Evolutionary conservation across 1,140 invertebrate genomes (phyloP).

Genomic region (Rhizoglyphus robini): DNA sequence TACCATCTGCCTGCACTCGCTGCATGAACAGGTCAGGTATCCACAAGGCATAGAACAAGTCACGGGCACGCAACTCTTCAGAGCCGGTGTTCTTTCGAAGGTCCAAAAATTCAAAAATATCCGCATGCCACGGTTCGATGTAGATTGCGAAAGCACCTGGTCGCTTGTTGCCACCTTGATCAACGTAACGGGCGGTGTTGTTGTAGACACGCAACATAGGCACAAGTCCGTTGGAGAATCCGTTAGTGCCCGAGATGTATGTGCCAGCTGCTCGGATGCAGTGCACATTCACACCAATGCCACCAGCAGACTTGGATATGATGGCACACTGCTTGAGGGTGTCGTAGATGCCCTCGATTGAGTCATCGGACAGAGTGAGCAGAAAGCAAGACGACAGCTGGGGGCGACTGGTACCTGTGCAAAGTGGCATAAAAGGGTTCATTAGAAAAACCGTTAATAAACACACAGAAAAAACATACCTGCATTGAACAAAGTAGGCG

Average conservation of each 20-base stretch:
- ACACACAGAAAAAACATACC: constrained; percentile 31
- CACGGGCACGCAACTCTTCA: constrained; percentile 79
- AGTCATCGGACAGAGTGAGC: constrained; percentile 86
- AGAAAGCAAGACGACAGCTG: constrained; percentile 93
- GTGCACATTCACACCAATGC: constrained; percentile 92
- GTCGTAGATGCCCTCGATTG: constrained; percentile 95
- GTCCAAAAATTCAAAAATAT: constrained; percentile 89
- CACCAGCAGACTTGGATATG: constrained; percentile 93
- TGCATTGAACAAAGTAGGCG: constrained; percentile 90
- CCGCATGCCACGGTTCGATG: constrained; percentile 96
- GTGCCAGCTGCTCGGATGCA: constrained; percentile 83
- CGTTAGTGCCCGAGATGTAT: constrained; percentile 86
- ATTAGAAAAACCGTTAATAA: background rate
- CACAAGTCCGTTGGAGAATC: constrained; percentile 87
- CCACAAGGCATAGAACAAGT: constrained; percentile 97
- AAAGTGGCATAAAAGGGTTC: background rate
- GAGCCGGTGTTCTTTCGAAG: constrained; percentile 87
- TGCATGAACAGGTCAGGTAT: constrained; percentile 98
- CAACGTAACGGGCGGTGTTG: constrained; percentile 89
- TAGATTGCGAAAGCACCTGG: constrained; percentile 89
- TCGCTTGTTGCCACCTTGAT: constrained; percentile 90
- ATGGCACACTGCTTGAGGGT: constrained; percentile 86
- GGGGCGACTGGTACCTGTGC: constrained; percentile 55
- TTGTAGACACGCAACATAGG: constrained; percentile 95
- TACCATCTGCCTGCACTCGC: constrained; percentile 67